These are phyloP conservation scores for Metalampra italica DNA, from an alignment of 2,888 invertebrate species.

Conservation along the genomic window DNA sequence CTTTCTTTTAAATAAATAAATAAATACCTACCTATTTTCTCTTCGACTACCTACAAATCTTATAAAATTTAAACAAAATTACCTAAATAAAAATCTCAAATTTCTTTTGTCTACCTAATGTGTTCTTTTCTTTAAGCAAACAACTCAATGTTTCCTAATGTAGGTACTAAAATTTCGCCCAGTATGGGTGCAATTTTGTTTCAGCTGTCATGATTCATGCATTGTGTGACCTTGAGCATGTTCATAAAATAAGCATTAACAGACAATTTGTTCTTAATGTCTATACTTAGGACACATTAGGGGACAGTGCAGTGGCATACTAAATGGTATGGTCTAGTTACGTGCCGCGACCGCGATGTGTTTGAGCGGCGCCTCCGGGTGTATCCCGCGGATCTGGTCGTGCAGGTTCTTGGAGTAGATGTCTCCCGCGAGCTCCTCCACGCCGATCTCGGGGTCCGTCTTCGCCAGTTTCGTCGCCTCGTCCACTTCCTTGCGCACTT, in stretches of 20 bases:
- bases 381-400: slow-evolving; percentile 80
- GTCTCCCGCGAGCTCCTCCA: slow-evolving; percentile 88
- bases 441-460: slow-evolving; percentile 85
- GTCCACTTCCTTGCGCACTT: slow-evolving; percentile 92
- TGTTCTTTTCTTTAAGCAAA: no score
- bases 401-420: slow-evolving; percentile 85
- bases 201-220: no score
- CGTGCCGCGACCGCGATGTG: slow-evolving; percentile 65
- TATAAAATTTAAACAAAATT: background rate
- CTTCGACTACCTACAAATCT: no score
- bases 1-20: background rate
- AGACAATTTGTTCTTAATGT: no score
- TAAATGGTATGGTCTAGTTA: slow-evolving; percentile 22
- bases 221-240: no score
- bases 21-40: no score
- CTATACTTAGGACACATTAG: no score
- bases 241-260: no score
- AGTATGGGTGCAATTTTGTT: no score
- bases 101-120: no score
- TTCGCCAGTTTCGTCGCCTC: slow-evolving; percentile 89
- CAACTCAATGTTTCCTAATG: no score
- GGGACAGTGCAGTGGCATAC: background rate
- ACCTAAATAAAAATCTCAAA: background rate
- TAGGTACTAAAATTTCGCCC: no score
- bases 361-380: slow-evolving; percentile 58